phyloP scores from a whole-genome alignment of 64 coral and sea anemone species.

The Stichodactyla mertensii region DNA sequence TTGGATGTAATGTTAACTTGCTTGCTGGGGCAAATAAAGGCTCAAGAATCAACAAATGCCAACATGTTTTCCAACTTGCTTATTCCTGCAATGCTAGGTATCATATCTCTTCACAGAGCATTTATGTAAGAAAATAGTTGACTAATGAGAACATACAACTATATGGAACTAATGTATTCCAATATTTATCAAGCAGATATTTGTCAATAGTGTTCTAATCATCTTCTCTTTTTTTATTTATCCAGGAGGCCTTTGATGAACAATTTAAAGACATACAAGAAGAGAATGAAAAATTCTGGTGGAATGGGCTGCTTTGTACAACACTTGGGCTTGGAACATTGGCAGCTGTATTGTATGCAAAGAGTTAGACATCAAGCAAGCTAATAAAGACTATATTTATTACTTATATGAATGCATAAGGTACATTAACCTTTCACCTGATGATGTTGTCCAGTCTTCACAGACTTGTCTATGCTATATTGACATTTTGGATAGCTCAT shows the following conservation, averaged over 20 bases:
- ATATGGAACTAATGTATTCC: background rate
- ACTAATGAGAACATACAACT: background rate
- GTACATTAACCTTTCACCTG: background rate
- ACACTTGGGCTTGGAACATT: constrained; percentile 84
- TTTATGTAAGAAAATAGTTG: background rate
- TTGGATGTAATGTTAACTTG: background rate
- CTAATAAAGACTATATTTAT: background rate
- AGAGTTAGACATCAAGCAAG: constrained; percentile 25
- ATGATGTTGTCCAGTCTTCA: background rate
- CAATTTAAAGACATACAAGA: constrained; percentile 65
- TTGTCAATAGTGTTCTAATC: background rate
- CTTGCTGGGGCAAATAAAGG: background rate
- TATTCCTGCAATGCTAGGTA: background rate
- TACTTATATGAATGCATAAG: background rate
- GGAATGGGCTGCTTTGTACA: constrained; percentile 75
- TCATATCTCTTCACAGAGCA: background rate
- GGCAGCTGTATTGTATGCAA: constrained; percentile 67
- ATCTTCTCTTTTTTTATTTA: background rate
- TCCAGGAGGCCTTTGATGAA: constrained; percentile 74
- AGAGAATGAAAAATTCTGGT: constrained; percentile 73
- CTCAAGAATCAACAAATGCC: background rate
- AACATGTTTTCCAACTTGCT: background rate
- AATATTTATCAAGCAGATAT: background rate
- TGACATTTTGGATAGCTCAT: background rate
- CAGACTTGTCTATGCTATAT: background rate